These are phyloP conservation scores for Panagrolaimus sp. DNA, from an alignment of 1,140 invertebrate genomes.

Conservation along the genomic window DNA sequence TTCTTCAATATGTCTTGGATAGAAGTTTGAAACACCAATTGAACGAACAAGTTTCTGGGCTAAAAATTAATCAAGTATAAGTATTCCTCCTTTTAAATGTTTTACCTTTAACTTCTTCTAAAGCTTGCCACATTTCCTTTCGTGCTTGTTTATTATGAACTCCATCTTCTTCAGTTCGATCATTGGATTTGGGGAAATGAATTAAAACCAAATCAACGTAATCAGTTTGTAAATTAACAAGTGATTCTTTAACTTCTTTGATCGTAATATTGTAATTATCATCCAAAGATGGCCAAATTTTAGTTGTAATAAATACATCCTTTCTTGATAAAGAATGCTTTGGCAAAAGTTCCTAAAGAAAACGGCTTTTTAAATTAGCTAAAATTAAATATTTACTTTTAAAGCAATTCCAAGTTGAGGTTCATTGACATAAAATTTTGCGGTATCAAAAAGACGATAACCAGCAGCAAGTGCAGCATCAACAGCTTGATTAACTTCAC, in stretches of 20 bases:
- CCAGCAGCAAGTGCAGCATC: slow-evolving; percentile 39
- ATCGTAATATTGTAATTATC: slow-evolving; percentile 29
- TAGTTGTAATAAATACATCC: slow-evolving; percentile 45
- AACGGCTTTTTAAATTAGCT: not conserved
- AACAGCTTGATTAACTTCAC: slow-evolving; percentile 32
- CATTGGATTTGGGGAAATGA: slow-evolving; percentile 50
- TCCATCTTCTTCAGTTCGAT: slow-evolving; percentile 39
- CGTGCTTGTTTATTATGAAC: slow-evolving; percentile 34
- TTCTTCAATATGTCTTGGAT: slow-evolving; percentile 69
- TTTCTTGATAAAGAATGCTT: slow-evolving; percentile 39
- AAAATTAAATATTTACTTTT: slow-evolving; percentile 26
- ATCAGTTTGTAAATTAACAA: slow-evolving; percentile 39
- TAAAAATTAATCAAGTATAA: slow-evolving; percentile 22
- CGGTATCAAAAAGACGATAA: slow-evolving; percentile 45
- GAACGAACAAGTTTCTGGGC: slow-evolving; percentile 64
- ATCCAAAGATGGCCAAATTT: slow-evolving; percentile 37
- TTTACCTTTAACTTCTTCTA: slow-evolving; percentile 47
- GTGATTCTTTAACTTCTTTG: slow-evolving; percentile 38
- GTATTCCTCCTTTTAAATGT: not conserved
- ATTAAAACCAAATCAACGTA: slow-evolving; percentile 45
- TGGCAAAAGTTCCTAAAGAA: slow-evolving; percentile 41
- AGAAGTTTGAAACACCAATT: slow-evolving; percentile 80
- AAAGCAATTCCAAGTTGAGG: slow-evolving; percentile 39
- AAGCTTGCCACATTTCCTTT: slow-evolving; percentile 38
- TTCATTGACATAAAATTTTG: slow-evolving; percentile 45